A percentile compares a stretch with the other conserved stretches of the same genome.
Evolutionary conservation across 2,113 vertebrate genomes (phyloP).

Genomic region (Brachionichthys hirsutus): DNA sequence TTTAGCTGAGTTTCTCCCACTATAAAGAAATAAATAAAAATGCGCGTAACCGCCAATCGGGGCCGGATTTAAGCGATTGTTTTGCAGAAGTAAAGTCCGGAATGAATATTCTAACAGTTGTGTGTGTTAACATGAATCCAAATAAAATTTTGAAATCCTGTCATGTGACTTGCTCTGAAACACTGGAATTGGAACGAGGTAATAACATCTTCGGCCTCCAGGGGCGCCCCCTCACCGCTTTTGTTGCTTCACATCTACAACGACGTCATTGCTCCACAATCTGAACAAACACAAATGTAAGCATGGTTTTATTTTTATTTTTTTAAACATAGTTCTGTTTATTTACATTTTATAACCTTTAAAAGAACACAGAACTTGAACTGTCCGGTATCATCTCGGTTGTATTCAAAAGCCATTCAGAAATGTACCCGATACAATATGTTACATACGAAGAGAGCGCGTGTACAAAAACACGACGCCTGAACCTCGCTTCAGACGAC

Average conservation of each 20-base stretch:
- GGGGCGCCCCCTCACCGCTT: conserved; percentile 31
- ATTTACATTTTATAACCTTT: conserved; percentile 74
- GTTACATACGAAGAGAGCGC: conserved; percentile 88
- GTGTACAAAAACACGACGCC: conserved; percentile 82
- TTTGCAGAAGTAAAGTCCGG: conserved; percentile 33
- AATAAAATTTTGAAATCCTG: conserved; percentile 59
- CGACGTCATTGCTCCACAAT: neutral
- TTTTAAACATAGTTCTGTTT: conserved; percentile 76
- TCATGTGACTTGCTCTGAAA: conserved; percentile 30
- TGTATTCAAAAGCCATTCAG: conserved; percentile 84
- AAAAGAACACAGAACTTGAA: conserved; percentile 69
- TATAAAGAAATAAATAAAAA: neutral
- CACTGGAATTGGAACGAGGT: no score
- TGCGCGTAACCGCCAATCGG: conserved; percentile 10
- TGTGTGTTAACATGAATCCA: conserved; percentile 63
- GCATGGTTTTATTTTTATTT: neutral
- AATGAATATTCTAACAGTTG: conserved; percentile 64
- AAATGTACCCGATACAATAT: conserved; percentile 89
- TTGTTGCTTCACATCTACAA: neutral
- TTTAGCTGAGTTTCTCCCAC: conserved; percentile 11
- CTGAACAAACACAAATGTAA: conserved; percentile 2
- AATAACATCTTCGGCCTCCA: conserved; percentile 25
- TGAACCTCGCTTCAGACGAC: conserved; percentile 19
- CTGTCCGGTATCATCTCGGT: conserved; percentile 78
- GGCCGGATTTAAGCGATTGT: conserved; percentile 19